These are phyloP conservation scores for Clarias magur DNA, from an alignment of 2,113 vertebrate genomes.

Conservation along the genomic window DNA sequence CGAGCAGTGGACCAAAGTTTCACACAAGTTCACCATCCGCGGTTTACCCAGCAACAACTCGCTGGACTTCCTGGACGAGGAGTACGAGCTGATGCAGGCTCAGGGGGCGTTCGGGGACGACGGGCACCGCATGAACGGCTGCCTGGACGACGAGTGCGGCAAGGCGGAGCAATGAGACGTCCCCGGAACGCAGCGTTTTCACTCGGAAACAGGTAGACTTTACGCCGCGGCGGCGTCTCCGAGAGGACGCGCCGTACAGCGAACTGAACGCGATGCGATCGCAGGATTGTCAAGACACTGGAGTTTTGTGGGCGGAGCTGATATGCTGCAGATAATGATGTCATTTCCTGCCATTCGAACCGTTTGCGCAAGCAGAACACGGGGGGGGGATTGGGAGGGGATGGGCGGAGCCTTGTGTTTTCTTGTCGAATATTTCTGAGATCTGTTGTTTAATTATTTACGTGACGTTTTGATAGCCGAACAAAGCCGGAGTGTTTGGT, in stretches of 20 bases:
- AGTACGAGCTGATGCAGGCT: constrained; percentile 85
- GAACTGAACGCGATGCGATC: background rate
- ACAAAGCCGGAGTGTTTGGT: constrained; percentile 22
- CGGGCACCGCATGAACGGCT: constrained; percentile 83
- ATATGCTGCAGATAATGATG: constrained; percentile 50
- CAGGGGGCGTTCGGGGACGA: constrained; percentile 76
- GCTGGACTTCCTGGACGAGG: constrained; percentile 94
- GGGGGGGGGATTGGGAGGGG: too few species aligned
- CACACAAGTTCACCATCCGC: constrained; percentile 94
- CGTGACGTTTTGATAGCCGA: constrained; percentile 24
- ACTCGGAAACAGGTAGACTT: background rate
- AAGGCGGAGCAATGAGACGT: constrained; percentile 65
- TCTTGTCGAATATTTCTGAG: background rate
- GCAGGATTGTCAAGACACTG: constrained; percentile 29
- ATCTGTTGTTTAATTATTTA: constrained; percentile 12
- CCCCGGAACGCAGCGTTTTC: background rate
- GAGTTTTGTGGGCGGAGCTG: constrained; percentile 15
- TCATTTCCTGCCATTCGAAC: constrained; percentile 42
- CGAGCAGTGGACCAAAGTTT: constrained; percentile 95
- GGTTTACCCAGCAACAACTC: constrained; percentile 98
- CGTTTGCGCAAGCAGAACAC: constrained; percentile 14
- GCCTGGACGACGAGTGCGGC: constrained; percentile 73
- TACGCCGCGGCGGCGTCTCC: background rate
- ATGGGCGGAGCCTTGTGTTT: background rate
- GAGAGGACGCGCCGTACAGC: background rate